These are phyloP conservation scores for Tragelaphus scriptus DNA, from an alignment of 2,113 vertebrate species.

Conservation along the genomic window DNA sequence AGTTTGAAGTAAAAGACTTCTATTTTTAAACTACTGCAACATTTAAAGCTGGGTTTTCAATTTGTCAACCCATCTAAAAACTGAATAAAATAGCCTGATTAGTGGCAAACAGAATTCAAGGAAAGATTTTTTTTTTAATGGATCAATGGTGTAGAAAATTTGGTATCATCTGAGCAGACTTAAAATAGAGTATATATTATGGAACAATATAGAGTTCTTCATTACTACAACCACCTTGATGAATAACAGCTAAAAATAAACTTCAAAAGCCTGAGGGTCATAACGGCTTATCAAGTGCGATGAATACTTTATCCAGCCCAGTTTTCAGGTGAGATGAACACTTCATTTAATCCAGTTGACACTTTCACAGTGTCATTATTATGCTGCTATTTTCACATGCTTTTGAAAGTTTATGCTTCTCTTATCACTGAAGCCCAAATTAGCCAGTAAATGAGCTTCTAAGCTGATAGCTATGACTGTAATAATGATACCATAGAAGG, in stretches of 20 bases:
- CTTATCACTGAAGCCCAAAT: background rate
- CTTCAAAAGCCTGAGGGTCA: background rate
- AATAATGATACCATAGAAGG: background rate
- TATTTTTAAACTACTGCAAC: constrained; percentile 61
- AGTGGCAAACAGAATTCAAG: constrained; percentile 27
- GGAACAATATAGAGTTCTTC: background rate
- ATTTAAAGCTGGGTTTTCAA: constrained; percentile 60
- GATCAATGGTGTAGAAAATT: constrained; percentile 57
- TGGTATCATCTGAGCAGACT: constrained; percentile 37
- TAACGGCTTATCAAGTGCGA: background rate
- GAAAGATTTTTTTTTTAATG: constrained; percentile 27
- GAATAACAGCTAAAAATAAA: background rate
- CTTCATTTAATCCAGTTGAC: background rate
- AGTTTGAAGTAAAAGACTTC: constrained; percentile 49
- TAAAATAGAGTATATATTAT: constrained; percentile 3
- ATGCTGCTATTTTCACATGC: background rate
- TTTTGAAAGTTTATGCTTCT: background rate
- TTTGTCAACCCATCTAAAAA: constrained; percentile 52
- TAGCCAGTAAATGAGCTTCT: background rate
- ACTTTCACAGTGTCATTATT: background rate
- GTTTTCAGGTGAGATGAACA: background rate
- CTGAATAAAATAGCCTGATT: background rate
- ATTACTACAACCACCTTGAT: background rate
- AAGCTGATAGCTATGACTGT: too few species aligned
- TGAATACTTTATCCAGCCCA: background rate